Conservation (phyloP, 2,797 vertebrate genomes). For the Enteromius treurensis region DNA sequence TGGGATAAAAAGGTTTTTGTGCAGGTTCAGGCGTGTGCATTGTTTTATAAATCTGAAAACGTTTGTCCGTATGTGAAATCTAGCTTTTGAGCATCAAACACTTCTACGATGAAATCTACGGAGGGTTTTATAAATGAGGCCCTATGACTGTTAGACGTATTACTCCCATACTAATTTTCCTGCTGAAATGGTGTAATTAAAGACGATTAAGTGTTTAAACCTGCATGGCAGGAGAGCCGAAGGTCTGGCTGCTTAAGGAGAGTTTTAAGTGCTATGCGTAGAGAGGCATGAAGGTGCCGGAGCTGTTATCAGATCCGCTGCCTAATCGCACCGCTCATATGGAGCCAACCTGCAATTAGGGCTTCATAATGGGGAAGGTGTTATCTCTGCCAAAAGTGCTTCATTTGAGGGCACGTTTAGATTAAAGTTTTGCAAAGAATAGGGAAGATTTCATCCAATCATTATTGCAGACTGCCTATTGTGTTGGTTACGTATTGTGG, state of each 20-base stretch:
- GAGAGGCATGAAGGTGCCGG: conserved; percentile 52
- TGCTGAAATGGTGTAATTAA: conserved; percentile 64
- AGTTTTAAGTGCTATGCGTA: conserved; percentile 56
- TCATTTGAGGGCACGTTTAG: conserved; percentile 44
- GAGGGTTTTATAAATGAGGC: too few relatives aligned
- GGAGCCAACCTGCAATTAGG: conserved; percentile 61
- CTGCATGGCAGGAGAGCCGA: conserved; percentile 50
- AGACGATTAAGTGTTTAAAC: conserved; percentile 67
- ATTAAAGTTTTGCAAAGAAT: conserved; percentile 47
- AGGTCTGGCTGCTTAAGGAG: conserved; percentile 47
- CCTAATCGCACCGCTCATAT: conserved; percentile 56
- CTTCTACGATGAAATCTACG: too few relatives aligned
- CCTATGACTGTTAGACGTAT: conserved; percentile 45
- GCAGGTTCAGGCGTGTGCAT: too few relatives aligned
- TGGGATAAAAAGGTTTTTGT: too few relatives aligned
- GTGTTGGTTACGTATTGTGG: not conserved
- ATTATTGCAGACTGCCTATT: not conserved
- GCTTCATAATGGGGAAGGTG: conserved; percentile 58
- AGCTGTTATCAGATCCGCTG: conserved; percentile 59
- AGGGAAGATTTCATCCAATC: conserved; percentile 26
- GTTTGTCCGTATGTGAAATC: too few relatives aligned
- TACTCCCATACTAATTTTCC: conserved; percentile 55
- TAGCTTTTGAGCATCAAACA: too few relatives aligned
- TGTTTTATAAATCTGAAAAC: too few relatives aligned
- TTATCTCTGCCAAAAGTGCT: conserved; percentile 56